Percentiles rank a stretch among this genome's conserved stretches.
phyloP scores from a whole-genome alignment of 2,113 vertebrate genomes.

The Tychaedon coryphoeus region DNA sequence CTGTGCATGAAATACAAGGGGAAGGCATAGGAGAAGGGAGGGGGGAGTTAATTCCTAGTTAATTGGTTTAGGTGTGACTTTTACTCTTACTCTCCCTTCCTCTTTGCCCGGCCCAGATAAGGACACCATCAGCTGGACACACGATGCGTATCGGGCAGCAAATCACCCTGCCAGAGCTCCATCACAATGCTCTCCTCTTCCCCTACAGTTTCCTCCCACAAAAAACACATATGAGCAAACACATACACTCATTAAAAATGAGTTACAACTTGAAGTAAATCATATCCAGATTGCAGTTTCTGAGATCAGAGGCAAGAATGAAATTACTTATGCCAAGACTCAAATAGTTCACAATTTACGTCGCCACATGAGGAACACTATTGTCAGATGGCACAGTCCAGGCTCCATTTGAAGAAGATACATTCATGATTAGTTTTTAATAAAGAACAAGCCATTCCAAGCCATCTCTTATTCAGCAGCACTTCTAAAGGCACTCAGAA shows the following conservation, averaged over 20 bases:
- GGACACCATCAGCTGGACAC: fast-evolving
- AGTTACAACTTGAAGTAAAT: constrained; percentile 55
- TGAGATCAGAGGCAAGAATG: constrained; percentile 48
- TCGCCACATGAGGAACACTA: not conserved
- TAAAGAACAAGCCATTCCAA: constrained; percentile 53
- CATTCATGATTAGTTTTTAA: constrained; percentile 54
- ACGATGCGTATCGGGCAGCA: fast-evolving
- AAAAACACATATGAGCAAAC: not conserved
- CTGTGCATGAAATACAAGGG: not conserved
- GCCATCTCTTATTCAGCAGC: constrained; percentile 42
- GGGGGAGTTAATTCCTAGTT: not conserved
- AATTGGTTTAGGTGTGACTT: not conserved
- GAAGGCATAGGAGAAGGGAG: not conserved
- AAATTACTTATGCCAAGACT: constrained; percentile 45
- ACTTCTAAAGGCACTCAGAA: constrained; percentile 40
- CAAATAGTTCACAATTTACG: constrained; percentile 24
- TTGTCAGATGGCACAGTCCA: constrained; percentile 21
- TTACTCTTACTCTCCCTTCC: not conserved
- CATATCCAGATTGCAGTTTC: constrained; percentile 41
- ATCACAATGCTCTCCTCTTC: not conserved
- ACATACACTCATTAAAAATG: constrained; percentile 32
- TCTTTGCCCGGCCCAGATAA: not conserved
- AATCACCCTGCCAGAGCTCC: not conserved
- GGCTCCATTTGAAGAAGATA: constrained; percentile 39
- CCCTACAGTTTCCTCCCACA: not conserved